Percentiles rank a stretch among this genome's conserved stretches.
phyloP scores from a whole-genome alignment of 2,797 vertebrate genomes.

The Cirrhinus molitorella region DNA sequence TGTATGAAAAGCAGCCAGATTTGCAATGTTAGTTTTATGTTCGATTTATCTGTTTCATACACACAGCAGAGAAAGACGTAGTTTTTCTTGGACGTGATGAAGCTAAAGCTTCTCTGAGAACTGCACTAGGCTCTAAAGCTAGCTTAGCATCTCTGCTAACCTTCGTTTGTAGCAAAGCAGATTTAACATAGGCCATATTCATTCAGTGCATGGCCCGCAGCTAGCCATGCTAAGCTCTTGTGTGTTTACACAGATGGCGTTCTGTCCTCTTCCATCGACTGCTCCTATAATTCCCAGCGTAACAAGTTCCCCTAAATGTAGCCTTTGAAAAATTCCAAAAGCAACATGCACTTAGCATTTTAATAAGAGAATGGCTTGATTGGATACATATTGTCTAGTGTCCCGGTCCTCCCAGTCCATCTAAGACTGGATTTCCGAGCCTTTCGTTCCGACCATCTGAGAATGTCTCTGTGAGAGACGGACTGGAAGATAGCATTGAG shows the following conservation, averaged over 20 bases:
- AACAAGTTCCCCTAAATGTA: conserved; percentile 75
- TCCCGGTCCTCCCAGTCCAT: conserved; percentile 70
- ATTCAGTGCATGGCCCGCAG: conserved; percentile 62
- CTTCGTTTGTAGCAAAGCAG: conserved; percentile 28
- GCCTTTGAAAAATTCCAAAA: conserved; percentile 79
- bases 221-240: conserved; percentile 56
- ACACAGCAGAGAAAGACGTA: not conserved
- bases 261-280: conserved; percentile 65
- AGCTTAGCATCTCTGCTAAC: conserved; percentile 52
- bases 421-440: conserved; percentile 78
- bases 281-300: conserved; percentile 75
- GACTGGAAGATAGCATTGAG: conserved; percentile 57
- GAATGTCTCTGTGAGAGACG: conserved; percentile 63
- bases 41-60: not conserved
- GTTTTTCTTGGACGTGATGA: not conserved
- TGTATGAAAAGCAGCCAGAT: not conserved
- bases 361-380: conserved; percentile 77
- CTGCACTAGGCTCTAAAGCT: conserved; percentile 23
- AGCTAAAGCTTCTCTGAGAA: conserved; percentile 20
- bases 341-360: conserved; percentile 79
- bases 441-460: conserved; percentile 71
- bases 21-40: conserved; percentile 2
- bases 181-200: conserved; percentile 59
- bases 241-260: conserved; percentile 78
- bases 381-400: conserved; percentile 73